Evolutionary conservation across 2,113 vertebrate species (phyloP), one percentile per base, ranked within the genome.

Genomic region (Mirounga angustirostris): DNA sequence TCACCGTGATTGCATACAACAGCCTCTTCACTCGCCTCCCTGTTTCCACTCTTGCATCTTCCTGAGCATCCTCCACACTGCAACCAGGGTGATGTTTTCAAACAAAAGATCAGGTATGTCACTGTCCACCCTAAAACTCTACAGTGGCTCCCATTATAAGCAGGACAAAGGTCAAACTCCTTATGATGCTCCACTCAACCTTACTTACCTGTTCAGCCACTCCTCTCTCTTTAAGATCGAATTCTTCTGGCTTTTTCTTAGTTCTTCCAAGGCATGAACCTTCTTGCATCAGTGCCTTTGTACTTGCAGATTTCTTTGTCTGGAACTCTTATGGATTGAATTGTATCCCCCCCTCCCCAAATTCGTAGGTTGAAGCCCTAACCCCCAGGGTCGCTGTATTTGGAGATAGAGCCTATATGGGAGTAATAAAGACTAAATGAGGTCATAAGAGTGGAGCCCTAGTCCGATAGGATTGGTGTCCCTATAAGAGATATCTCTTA

Each of bases 81-180:
- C 88, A 84, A 30, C 88, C 24, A 73, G 61, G 63, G 33, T 19
- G 16, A 78, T 26, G 19, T 91, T 61, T 97, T 85, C 78, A 61
- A 78, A 61, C n/a, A 11, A 10, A 56, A 83, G 81, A 59, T 73
- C 63, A 24, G 22, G 13, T 50, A 28, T 22, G 14, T 67, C 28
- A 33, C 43, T 93, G 7, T 50, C 74, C 40, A 40, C 11, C 15
- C 43, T 56, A 74, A 94, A 65, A 24, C 56, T 78, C 50, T n/a
- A 5, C 7, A 22, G 19, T 21, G 56, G 22, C n/a, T 71, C 79
- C 28, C 19, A 28, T 71, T 33, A 82, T 4, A 22, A 21, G 11
- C 9, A 4, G 19, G n/a, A 26, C 19, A 19, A 78, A 73, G 61
- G 18, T 54, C 36, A 15, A 71, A 74, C 76, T 89, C 13, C 36